Conservation (phyloP, 1,140 invertebrate species). For the Archegozetes longisetosus region DNA sequence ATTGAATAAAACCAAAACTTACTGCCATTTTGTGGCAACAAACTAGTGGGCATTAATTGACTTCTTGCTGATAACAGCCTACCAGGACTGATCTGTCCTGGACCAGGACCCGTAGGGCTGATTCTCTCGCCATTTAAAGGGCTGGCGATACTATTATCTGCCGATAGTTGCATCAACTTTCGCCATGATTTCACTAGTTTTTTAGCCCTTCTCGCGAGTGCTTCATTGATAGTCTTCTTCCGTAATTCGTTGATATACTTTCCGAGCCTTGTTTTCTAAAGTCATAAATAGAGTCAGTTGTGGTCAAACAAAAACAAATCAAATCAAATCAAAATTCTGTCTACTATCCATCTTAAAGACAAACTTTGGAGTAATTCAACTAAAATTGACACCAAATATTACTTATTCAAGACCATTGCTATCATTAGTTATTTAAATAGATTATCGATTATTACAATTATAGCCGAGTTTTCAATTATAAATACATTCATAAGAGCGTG, state of each 20-base stretch:
- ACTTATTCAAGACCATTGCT: too few species aligned
- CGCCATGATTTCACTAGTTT: slow-evolving; percentile 79
- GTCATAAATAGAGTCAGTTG: slow-evolving; percentile 21
- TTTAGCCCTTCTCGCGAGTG: slow-evolving; percentile 69
- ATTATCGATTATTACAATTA: too few species aligned
- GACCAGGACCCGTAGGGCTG: not conserved
- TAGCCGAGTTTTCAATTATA: too few species aligned
- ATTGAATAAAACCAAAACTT: not conserved
- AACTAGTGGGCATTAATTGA: not conserved
- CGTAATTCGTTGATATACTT: slow-evolving; percentile 80
- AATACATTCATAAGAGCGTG: too few species aligned
- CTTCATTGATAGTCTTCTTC: slow-evolving; percentile 53
- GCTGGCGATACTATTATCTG: not conserved
- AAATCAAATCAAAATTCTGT: not conserved
- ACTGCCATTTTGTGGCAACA: not conserved
- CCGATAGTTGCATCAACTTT: slow-evolving; percentile 36
- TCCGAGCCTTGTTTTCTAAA: slow-evolving; percentile 67
- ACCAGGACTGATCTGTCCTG: slow-evolving; percentile 5
- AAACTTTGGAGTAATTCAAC: not conserved
- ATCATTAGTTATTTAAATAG: too few species aligned
- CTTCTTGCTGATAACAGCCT: not conserved
- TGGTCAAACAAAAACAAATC: not conserved
- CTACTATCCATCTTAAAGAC: not conserved
- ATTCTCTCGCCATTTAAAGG: not conserved
- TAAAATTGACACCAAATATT: slow-evolving; percentile 3